Evolutionary conservation across 1,140 invertebrate genomes (phyloP).

Genomic region (Drosophila micromelanica): DNA sequence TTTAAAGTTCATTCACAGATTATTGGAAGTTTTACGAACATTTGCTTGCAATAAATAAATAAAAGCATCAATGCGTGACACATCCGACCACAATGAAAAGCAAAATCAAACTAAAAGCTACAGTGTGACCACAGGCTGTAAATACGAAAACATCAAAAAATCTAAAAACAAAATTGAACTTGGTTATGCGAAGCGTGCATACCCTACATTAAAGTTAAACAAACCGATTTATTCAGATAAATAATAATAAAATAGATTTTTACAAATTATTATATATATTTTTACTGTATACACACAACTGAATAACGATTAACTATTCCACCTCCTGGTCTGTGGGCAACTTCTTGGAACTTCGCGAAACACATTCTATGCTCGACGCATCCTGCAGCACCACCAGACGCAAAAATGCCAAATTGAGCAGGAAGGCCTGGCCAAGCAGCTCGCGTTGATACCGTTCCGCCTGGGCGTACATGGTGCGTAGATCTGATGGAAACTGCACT

Average conservation of each 20-base stretch:
- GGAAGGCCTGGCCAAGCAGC: slow-evolving; percentile 70
- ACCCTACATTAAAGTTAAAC: slow-evolving; percentile 2
- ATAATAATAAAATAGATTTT: too few relatives aligned
- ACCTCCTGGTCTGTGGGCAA: slow-evolving; percentile 20
- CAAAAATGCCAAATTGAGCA: slow-evolving; percentile 73
- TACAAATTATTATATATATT: background rate
- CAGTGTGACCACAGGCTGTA: slow-evolving; percentile 29
- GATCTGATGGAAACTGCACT: slow-evolving; percentile 60
- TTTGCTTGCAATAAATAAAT: slow-evolving; percentile 2
- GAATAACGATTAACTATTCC: background rate
- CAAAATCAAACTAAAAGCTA: slow-evolving; percentile 32
- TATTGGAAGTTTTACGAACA: slow-evolving; percentile 28
- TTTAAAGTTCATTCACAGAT: slow-evolving; percentile 7
- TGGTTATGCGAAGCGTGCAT: slow-evolving; percentile 3
- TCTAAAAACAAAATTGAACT: too few relatives aligned
- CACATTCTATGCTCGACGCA: slow-evolving; percentile 47
- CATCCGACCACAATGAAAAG: background rate
- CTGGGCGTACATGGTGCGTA: slow-evolving; percentile 53
- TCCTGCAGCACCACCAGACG: slow-evolving; percentile 70
- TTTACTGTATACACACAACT: too few relatives aligned
- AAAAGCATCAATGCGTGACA: background rate
- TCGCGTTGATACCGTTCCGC: slow-evolving; percentile 69
- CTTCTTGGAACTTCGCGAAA: slow-evolving; percentile 48
- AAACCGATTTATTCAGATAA: too few relatives aligned
- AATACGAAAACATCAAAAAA: slow-evolving; percentile 12